Base-by-base conservation (phyloP, 2,888 invertebrate species). In the Platycheirus rosarum region DNA sequence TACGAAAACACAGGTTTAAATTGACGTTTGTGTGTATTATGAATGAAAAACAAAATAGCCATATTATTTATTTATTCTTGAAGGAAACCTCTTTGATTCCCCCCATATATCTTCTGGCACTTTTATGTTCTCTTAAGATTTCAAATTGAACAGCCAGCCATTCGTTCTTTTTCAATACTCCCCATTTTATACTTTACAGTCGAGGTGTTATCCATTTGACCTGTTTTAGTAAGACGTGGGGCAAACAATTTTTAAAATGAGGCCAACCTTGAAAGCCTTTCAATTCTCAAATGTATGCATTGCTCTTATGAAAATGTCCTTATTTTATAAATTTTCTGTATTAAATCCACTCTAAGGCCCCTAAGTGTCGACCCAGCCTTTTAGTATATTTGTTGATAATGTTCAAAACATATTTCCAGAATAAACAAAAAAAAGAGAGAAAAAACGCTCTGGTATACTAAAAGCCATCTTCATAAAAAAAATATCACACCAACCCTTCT, bases 311-410 rank as follows among this genome's bases (percentile, higher is more conserved):
- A 26, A 32, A 71, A 46, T 26, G 71, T 44, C 71, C 71, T 44
- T 55, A 65, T 65, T 77, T 44, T 44, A 11, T 44, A n/a, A n/a
- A n/a, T 40, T 57, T 23, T 40, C 23, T 48, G 26, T 66, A 75
- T 66, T 63, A 57, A 77, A 77, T 71, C 63, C 76, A 63, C 40
- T 76, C 40, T 14, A 44, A 44, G 3, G 13, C 37, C 57, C 57
- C 57, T 23, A 40, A 44, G 29, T 42, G 44, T 26, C 42, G 60
- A 44, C 60, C 26, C 44, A 60, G 44, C 42, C 60, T n/a, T n/a
- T n/a, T n/a, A n/a, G n/a, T n/a, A n/a, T 37, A 60, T 44, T 60
- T 42, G 60, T 44, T 60, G 29, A 60, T 60, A 44, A 60, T 44
- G 44, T 60, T 60, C 37, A 16, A 44, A 44, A 60, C 18, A 44